Evolutionary conservation across 92 coral and sea anemone genomes (phyloP).

Genomic region (Pocillopora meandrina): DNA sequence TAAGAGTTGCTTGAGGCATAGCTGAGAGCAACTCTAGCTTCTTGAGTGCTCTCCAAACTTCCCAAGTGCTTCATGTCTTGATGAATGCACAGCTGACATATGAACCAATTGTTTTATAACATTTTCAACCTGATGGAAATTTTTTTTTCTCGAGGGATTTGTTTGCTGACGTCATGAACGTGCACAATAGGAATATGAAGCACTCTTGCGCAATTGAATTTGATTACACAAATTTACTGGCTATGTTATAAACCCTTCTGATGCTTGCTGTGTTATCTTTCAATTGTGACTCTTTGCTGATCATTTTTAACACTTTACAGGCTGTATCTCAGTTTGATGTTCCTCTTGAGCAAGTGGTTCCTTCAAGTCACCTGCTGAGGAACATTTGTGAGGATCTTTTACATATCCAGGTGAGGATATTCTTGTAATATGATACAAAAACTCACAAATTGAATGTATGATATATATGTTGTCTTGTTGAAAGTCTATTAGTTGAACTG

Average conservation of each 20-base stretch:
- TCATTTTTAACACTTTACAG: conserved; percentile 20
- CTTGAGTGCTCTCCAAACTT: no score
- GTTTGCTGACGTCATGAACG: no score
- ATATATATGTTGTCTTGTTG: neutral
- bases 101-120: no score
- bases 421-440: conserved; percentile 59
- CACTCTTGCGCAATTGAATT: no score
- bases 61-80: no score
- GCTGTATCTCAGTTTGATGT: conserved; percentile 81
- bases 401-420: conserved; percentile 87
- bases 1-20: no score
- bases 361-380: conserved; percentile 71
- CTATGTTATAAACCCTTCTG: neutral
- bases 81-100: no score
- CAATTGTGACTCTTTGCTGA: neutral
- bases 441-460: neutral
- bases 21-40: no score
- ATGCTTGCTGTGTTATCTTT: neutral
- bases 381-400: conserved; percentile 81
- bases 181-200: no score
- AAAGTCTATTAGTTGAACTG: neutral
- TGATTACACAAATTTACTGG: neutral
- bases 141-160: no score
- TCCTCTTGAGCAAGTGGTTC: conserved; percentile 67
- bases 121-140: no score